These are phyloP conservation scores for Premnoplex brunnescens DNA, from an alignment of 2,797 vertebrate genomes.

Conservation along the genomic window DNA sequence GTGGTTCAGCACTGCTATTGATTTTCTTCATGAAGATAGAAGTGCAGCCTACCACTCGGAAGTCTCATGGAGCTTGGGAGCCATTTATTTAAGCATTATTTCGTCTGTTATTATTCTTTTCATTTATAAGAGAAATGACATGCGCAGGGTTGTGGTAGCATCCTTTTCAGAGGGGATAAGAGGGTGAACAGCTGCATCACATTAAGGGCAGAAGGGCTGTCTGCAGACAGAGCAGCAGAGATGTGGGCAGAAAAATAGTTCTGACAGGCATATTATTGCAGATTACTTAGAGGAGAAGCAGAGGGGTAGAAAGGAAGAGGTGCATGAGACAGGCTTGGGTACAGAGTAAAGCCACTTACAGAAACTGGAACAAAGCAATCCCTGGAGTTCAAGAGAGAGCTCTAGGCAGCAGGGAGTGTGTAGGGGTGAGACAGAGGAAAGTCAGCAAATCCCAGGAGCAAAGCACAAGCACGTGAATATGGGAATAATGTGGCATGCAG, in stretches of 20 bases:
- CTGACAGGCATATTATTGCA: not conserved
- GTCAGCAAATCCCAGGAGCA: not conserved
- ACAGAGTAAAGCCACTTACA: not conserved
- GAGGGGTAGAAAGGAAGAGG: not conserved
- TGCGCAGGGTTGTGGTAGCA: not conserved
- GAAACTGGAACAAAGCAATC: not conserved
- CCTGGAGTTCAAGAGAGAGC: not conserved
- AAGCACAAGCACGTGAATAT: not conserved
- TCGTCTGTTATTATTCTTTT: conserved; percentile 1
- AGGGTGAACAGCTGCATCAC: not conserved
- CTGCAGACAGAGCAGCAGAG: not conserved
- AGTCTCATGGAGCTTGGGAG: not conserved
- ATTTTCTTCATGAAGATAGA: conserved; percentile 24
- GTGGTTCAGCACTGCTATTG: not conserved
- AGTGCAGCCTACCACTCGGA: not conserved
- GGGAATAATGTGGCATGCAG: not conserved
- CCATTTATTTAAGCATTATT: conserved; percentile 54
- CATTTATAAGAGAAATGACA: not conserved
- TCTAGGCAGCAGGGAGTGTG: not conserved
- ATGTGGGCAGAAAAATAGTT: not conserved
- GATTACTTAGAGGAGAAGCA: not conserved
- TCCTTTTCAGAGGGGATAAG: not conserved
- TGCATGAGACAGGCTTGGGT: not conserved
- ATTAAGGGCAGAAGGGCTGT: not conserved
- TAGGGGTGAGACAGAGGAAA: not conserved